Evolutionary conservation across 2,797 vertebrate genomes (phyloP).

Genomic region (Pangasius macronema): DNA sequence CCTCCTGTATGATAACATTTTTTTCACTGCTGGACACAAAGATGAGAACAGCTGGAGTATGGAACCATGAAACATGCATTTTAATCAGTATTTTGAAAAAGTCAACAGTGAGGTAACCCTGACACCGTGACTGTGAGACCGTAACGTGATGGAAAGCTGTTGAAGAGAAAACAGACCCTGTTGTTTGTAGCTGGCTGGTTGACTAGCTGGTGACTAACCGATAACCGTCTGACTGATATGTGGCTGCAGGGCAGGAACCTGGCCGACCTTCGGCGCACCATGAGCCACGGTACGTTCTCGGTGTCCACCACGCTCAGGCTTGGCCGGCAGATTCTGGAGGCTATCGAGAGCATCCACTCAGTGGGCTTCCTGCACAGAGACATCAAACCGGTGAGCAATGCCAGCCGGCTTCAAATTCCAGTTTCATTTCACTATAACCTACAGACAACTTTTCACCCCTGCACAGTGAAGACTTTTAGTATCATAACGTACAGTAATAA

Average conservation of each 20-base stretch:
- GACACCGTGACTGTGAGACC: background rate
- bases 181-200: background rate
- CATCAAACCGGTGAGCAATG: constrained; percentile 91
- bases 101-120: background rate
- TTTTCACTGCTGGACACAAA: background rate
- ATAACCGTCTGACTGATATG: background rate
- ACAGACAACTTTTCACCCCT: background rate
- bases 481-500: background rate
- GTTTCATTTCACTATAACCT: background rate
- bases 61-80: background rate
- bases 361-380: constrained; percentile 97
- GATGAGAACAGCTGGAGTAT: too few relatives aligned
- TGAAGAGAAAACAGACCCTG: background rate
- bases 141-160: too few relatives aligned
- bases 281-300: constrained; percentile 88
- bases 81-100: background rate
- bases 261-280: constrained; percentile 93
- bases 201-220: too few relatives aligned
- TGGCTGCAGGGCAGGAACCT: constrained; percentile 87
- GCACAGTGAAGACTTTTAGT: background rate
- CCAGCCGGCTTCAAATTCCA: background rate
- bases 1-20: background rate
- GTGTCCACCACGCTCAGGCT: constrained; percentile 92
- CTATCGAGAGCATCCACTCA: constrained; percentile 98
- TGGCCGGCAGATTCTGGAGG: constrained; percentile 93